A percentile compares a stretch with the other conserved stretches of the same genome.
Conservation (phyloP, 2,797 vertebrate genomes). For the Hippopotamyrus pictus region DNA sequence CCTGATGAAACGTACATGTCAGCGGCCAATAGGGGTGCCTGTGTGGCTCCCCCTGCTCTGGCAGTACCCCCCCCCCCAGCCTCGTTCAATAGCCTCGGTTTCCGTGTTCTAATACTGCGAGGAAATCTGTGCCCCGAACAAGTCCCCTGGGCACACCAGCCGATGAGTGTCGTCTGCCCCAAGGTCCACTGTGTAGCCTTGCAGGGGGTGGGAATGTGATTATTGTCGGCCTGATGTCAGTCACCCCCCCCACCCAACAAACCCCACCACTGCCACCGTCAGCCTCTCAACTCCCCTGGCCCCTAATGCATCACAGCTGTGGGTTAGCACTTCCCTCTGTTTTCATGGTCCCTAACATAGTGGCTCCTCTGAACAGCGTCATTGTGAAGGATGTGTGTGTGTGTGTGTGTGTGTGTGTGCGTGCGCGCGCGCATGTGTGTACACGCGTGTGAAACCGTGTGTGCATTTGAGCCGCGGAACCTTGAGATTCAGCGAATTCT, state of each 20-base stretch:
- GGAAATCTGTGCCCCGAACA: not conserved
- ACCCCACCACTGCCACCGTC: constrained; percentile 14
- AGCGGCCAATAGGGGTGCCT: not conserved
- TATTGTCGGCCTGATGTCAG: constrained; percentile 56
- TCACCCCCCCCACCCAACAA: constrained; percentile 37
- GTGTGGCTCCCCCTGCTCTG: not conserved
- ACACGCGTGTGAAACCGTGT: not conserved
- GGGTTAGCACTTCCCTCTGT: constrained; percentile 25
- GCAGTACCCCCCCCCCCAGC: not conserved
- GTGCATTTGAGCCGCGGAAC: constrained; percentile 4
- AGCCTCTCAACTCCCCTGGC: constrained; percentile 57
- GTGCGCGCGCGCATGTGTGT: not conserved
- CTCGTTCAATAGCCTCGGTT: not conserved
- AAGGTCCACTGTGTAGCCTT: not conserved
- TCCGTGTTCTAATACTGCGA: not conserved
- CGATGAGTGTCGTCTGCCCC: not conserved
- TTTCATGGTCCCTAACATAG: constrained; percentile 52
- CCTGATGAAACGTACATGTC: not conserved
- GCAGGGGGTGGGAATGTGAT: constrained; percentile 35
- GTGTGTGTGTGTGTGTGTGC: not conserved
- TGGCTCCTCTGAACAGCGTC: constrained; percentile 57
- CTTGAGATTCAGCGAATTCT: constrained; percentile 54
- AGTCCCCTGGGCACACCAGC: not conserved
- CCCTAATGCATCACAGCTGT: constrained; percentile 83
- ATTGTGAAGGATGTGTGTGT: constrained; percentile 44